phyloP scores from a whole-genome alignment of 2,888 invertebrate genomes.

The Polydrusus tereticollis region DNA sequence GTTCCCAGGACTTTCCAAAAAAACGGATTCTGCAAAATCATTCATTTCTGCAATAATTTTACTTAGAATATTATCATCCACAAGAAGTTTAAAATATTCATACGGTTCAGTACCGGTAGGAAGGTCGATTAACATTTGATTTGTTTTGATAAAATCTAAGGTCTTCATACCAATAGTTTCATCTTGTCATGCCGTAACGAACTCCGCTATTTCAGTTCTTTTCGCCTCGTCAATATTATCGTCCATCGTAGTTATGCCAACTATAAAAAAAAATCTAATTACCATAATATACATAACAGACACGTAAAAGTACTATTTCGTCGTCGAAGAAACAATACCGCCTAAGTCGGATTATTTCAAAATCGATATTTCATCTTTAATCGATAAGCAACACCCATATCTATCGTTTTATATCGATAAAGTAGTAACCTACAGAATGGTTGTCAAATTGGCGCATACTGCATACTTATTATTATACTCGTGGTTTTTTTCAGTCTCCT shows the following conservation, averaged over 20 bases:
- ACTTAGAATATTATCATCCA: conserved; percentile 19
- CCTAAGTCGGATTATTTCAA: too few species aligned
- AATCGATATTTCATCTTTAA: too few species aligned
- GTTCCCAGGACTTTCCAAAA: background rate
- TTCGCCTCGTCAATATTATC: background rate
- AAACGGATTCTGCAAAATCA: conserved; percentile 13
- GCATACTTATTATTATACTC: too few species aligned
- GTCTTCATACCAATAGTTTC: background rate
- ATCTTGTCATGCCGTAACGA: background rate
- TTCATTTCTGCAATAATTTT: conserved; percentile 25
- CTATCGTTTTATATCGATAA: too few species aligned
- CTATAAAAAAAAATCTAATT: background rate
- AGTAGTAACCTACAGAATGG: too few species aligned
- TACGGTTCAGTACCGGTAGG: background rate
- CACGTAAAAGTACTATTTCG: too few species aligned
- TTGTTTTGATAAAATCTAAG: background rate
- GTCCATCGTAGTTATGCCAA: background rate
- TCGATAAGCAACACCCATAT: too few species aligned
- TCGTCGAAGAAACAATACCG: too few species aligned
- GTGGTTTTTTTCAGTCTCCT: too few species aligned
- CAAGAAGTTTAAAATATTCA: conserved; percentile 21
- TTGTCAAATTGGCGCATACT: too few species aligned
- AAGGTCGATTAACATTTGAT: background rate
- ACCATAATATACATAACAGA: too few species aligned
- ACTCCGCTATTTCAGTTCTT: background rate